Conservation (phyloP, 2,888 invertebrate species). For the Apotomis capreana region DNA sequence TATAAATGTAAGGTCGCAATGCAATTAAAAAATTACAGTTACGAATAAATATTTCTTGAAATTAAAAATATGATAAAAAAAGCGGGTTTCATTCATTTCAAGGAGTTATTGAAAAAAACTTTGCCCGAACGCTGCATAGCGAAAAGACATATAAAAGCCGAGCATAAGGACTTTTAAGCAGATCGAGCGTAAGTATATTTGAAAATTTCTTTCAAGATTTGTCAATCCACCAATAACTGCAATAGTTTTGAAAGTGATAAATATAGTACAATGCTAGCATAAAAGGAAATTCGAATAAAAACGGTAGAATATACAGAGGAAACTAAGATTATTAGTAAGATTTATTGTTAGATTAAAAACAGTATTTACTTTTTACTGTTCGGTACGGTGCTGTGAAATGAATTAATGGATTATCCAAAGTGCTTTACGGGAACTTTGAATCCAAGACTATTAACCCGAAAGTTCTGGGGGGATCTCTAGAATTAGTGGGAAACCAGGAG, state of each 20-base stretch:
- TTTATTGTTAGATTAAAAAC: too few species aligned
- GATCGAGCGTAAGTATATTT: not conserved
- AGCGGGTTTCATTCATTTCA: not conserved
- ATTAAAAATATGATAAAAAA: not conserved
- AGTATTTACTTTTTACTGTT: not conserved
- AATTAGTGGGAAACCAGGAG: constrained; percentile 39
- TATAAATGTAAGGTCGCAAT: too few species aligned
- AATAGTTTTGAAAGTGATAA: not conserved
- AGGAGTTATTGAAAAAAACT: not conserved
- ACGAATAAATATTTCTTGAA: too few species aligned
- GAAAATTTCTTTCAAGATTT: not conserved
- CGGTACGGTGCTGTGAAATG: constrained; percentile 12
- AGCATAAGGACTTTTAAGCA: too few species aligned
- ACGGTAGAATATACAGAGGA: not conserved
- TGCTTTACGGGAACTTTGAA: not conserved
- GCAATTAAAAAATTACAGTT: too few species aligned
- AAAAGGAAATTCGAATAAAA: not conserved
- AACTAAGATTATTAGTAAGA: too few species aligned
- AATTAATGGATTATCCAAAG: not conserved
- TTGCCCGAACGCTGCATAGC: not conserved
- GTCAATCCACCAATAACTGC: not conserved
- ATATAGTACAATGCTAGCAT: constrained; percentile 2
- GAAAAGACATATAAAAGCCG: not conserved
- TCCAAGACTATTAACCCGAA: not conserved
- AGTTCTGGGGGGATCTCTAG: constrained; percentile 14